These are phyloP conservation scores for Rousettus madagascariensis DNA, from an alignment of 2,797 vertebrate genomes.

Conservation along the genomic window DNA sequence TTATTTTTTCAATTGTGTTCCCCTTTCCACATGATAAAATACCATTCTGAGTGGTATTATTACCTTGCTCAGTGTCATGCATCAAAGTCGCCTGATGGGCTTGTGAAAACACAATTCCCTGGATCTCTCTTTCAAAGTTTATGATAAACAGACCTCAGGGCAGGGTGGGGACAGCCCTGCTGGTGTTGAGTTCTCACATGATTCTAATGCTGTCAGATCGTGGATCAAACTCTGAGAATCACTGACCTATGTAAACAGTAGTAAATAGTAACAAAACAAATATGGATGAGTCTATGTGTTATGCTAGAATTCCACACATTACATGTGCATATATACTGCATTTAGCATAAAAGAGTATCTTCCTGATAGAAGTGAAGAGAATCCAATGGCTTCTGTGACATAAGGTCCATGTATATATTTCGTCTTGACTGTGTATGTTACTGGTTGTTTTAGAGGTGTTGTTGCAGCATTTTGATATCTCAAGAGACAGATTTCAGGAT, in stretches of 20 bases:
- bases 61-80: neutral
- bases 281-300: neutral
- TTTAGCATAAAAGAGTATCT: neutral
- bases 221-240: neutral
- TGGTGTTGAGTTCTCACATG: neutral
- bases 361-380: neutral
- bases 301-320: neutral
- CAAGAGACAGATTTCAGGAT: neutral
- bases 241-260: neutral
- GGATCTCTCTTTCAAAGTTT: neutral
- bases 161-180: accelerated
- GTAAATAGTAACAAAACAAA: neutral
- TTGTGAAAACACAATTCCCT: neutral
- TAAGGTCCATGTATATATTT: neutral
- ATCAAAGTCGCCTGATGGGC: neutral
- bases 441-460: neutral
- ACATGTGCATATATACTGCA: neutral
- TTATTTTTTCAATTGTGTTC: neutral
- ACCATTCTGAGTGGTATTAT: neutral
- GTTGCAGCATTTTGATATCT: neutral
- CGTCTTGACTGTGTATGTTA: neutral
- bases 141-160: neutral
- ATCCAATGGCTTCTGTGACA: neutral
- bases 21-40: neutral
- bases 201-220: neutral